These are phyloP conservation scores for Drosophila algonquin DNA, from an alignment of 2,888 invertebrate genomes.

Conservation along the genomic window DNA sequence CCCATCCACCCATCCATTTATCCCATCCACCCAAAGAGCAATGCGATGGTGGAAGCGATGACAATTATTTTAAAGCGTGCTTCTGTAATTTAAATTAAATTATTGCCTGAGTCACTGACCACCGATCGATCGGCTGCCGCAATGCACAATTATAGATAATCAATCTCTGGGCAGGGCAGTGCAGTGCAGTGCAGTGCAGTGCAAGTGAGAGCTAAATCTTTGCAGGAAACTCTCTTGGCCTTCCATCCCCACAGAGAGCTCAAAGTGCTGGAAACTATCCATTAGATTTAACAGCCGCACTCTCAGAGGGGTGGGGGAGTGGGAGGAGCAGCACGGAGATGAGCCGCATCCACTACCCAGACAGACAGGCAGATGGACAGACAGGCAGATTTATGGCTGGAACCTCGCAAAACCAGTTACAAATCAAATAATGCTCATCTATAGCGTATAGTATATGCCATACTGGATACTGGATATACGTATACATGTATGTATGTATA, in stretches of 20 bases:
- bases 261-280: neutral
- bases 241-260: neutral
- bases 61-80: slow-evolving; percentile 27
- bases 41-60: slow-evolving; percentile 5
- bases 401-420: slow-evolving; percentile 53
- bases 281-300: slow-evolving; percentile 10
- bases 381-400: slow-evolving; percentile 10
- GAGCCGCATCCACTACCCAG: slow-evolving; percentile 19
- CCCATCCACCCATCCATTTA: too few species aligned
- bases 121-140: neutral
- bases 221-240: neutral
- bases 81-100: slow-evolving; percentile 18
- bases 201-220: neutral
- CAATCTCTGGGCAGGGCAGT: neutral
- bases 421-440: slow-evolving; percentile 3
- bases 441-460: neutral
- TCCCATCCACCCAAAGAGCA: neutral
- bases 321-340: slow-evolving; percentile 7
- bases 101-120: slow-evolving; percentile 15
- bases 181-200: too few species aligned
- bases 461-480: neutral
- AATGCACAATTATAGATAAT: slow-evolving; percentile 11
- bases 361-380: neutral
- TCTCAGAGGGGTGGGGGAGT: neutral
- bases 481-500: neutral